phyloP scores from a whole-genome alignment of 2,888 invertebrate genomes.

The Hirtodrosophila histrioides region DNA sequence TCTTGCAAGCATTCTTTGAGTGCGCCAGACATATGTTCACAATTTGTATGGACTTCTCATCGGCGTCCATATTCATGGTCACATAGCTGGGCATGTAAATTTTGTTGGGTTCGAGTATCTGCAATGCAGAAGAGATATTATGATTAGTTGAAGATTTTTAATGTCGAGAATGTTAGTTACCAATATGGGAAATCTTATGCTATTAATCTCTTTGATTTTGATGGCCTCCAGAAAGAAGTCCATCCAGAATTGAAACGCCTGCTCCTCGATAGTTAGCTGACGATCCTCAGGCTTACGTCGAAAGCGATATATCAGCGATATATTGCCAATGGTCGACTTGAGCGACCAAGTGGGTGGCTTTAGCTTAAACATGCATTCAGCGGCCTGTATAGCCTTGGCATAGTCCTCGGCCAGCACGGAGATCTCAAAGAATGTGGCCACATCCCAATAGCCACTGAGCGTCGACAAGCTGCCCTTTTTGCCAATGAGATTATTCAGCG shows the following conservation, averaged over 20 bases:
- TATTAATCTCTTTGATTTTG: constrained; percentile 90
- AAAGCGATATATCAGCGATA: constrained; percentile 95
- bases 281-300: constrained; percentile 91
- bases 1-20: constrained; percentile 90
- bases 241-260: constrained; percentile 98
- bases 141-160: neutral
- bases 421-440: constrained; percentile 99
- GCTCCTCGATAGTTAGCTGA: constrained; percentile 90
- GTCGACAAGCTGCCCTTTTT: constrained; percentile 97
- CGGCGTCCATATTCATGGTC: constrained; percentile 96
- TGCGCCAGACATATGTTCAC: constrained; percentile 93
- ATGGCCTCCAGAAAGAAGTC: constrained; percentile 98
- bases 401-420: constrained; percentile 99
- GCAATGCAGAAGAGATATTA: constrained; percentile 11
- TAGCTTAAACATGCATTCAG: constrained; percentile 95
- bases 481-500: constrained; percentile 98
- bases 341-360: constrained; percentile 97
- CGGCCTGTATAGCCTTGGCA: constrained; percentile 97
- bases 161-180: constrained; percentile 54
- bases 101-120: constrained; percentile 95
- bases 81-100: constrained; percentile 97
- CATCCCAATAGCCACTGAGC: constrained; percentile 99
- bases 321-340: constrained; percentile 98
- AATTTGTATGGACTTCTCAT: constrained; percentile 95
- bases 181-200: constrained; percentile 92